Evolutionary conservation across 2,888 invertebrate genomes (phyloP).

Genomic region (Therioaphis trifolii): DNA sequence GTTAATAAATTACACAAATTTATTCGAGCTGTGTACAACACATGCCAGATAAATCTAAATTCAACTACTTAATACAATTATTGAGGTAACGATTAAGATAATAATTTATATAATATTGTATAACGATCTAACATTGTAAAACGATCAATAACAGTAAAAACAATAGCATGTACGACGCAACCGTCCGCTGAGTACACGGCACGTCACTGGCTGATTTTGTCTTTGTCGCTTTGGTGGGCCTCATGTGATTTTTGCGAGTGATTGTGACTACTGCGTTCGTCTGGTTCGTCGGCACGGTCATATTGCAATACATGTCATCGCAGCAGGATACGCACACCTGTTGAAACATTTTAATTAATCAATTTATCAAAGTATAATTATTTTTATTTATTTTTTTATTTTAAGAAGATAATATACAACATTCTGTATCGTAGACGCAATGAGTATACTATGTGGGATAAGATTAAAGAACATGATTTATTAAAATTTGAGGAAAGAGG

Average conservation of each 20-base stretch:
- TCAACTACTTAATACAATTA: not conserved
- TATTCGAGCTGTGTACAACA: not conserved
- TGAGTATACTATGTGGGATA: no score
- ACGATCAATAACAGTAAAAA: conserved; percentile 28
- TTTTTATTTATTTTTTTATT: no score
- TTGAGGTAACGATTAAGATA: conserved; percentile 34
- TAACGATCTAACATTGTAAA: conserved; percentile 37
- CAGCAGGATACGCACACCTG: conserved; percentile 76
- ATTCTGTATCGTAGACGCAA: no score
- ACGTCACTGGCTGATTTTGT: conserved; percentile 37
- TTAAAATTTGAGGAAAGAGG: no score
- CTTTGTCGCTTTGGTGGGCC: conserved; percentile 34
- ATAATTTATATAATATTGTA: conserved; percentile 24
- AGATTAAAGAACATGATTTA: no score
- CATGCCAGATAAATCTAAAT: conserved; percentile 21
- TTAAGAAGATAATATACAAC: no score
- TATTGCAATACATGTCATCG: conserved; percentile 75
- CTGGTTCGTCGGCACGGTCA: conserved; percentile 74
- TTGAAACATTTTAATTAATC: no score
- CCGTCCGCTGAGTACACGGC: not conserved
- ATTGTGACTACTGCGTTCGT: conserved; percentile 72
- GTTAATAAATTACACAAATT: not conserved
- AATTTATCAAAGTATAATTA: no score
- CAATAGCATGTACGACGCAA: conserved; percentile 1
- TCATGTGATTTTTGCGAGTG: conserved; percentile 65